Conservation (phyloP, 2,888 invertebrate genomes). For the Agrotis segetum region DNA sequence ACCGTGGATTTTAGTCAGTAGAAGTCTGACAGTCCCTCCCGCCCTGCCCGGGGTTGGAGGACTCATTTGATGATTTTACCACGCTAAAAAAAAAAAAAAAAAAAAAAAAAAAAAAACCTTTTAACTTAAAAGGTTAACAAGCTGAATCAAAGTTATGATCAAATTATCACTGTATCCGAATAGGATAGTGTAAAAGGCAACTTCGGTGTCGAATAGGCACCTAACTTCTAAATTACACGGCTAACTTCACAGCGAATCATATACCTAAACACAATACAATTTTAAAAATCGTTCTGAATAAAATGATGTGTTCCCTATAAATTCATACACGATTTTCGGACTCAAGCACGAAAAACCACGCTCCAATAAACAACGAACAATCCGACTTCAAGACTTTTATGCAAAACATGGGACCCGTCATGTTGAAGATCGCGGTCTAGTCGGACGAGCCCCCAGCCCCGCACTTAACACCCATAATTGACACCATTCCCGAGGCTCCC, state of each 20-base stretch:
- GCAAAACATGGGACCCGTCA: conserved; percentile 69
- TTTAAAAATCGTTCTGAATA: background rate
- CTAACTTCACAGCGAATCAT: background rate
- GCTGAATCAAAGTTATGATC: background rate
- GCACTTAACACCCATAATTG: conserved; percentile 90
- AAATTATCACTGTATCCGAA: background rate
- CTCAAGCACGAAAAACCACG: conserved; percentile 28
- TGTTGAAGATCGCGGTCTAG: conserved; percentile 59
- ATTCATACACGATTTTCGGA: background rate
- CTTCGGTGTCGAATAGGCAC: background rate
- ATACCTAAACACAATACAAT: background rate
- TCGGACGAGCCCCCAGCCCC: conserved; percentile 71
- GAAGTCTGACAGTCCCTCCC: too few species aligned
- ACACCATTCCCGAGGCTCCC: conserved; percentile 86
- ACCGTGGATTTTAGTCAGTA: too few species aligned
- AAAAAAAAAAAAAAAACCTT: too few species aligned
- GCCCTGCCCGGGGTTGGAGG: too few species aligned
- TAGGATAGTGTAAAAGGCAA: background rate
- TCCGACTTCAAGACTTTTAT: conserved; percentile 65
- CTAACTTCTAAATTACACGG: background rate
- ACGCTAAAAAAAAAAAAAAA: too few species aligned
- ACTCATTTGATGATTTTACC: too few species aligned
- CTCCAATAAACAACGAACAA: conserved; percentile 45
- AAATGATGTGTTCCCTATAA: background rate
- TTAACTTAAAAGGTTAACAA: background rate